Percentiles rank a stretch among this genome's conserved stretches.
Evolutionary conservation across 2,888 invertebrate species (phyloP).

Genomic region (Ectobius pallidus): DNA sequence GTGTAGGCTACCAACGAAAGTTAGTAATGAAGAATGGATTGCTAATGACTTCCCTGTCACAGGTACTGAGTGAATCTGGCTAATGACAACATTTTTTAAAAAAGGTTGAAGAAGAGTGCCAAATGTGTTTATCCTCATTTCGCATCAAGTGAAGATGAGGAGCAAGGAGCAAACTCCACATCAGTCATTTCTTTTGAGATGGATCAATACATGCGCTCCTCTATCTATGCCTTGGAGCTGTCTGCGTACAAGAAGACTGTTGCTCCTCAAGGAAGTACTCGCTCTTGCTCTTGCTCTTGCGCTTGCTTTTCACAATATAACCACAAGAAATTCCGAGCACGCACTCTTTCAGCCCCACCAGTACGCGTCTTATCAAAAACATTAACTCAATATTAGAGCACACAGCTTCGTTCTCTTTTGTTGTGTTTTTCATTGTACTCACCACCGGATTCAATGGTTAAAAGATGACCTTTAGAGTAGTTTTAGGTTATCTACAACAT

Average conservation of each 20-base stretch:
- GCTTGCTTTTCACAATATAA: neutral
- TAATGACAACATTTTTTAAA: neutral
- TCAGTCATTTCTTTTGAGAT: neutral
- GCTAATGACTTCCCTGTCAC: too few species aligned
- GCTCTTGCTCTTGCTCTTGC: neutral
- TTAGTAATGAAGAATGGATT: too few species aligned
- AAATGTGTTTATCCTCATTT: conserved; percentile 13
- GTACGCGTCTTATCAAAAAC: conserved; percentile 1
- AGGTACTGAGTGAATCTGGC: neutral
- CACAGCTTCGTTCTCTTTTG: too few species aligned
- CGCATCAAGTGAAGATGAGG: neutral
- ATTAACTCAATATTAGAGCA: too few species aligned
- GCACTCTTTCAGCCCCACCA: neutral
- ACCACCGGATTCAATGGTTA: too few species aligned
- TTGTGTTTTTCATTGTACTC: too few species aligned
- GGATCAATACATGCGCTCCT: conserved; percentile 2
- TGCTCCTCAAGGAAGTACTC: neutral
- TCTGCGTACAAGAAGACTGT: neutral
- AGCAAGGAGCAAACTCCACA: neutral
- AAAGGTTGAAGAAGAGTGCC: neutral
- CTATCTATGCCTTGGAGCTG: neutral
- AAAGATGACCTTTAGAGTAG: too few species aligned
- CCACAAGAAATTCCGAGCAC: neutral
- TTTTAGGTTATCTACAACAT: too few species aligned
- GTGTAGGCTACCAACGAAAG: too few species aligned